Evolutionary conservation across 1,140 invertebrate genomes (phyloP).

Genomic region (Nasonia longicornis): DNA sequence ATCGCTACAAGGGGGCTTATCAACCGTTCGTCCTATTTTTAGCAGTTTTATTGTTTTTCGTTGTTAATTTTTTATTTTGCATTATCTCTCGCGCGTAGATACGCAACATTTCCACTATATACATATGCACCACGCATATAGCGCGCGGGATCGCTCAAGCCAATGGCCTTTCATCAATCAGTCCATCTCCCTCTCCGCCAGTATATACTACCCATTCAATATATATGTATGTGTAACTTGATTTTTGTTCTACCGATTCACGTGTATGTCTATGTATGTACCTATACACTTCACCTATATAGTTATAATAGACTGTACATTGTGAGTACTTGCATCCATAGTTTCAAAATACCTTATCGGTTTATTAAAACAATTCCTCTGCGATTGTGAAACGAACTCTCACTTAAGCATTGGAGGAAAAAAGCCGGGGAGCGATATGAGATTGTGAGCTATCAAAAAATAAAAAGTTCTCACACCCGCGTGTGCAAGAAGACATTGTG

Average conservation of each 20-base stretch:
- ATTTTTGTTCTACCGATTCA: too few relatives aligned
- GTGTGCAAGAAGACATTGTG: not conserved
- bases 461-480: not conserved
- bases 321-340: not conserved
- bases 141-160: too few relatives aligned
- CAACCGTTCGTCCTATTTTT: too few relatives aligned
- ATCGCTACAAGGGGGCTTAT: too few relatives aligned
- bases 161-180: too few relatives aligned
- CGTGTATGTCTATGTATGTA: too few relatives aligned
- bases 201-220: too few relatives aligned
- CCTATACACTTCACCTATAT: too few relatives aligned
- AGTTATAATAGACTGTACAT: not conserved
- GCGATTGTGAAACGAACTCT: not conserved
- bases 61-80: too few relatives aligned
- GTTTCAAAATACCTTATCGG: constrained; percentile 16
- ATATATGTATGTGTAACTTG: too few relatives aligned
- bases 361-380: constrained; percentile 3
- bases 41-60: too few relatives aligned
- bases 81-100: constrained; percentile 29
- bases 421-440: not conserved
- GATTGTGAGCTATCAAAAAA: constrained; percentile 23
- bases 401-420: not conserved
- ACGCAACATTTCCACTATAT: not conserved
- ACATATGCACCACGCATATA: not conserved
- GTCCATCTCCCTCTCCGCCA: too few relatives aligned